These are phyloP conservation scores for Hiodon tergisus DNA, from an alignment of 2,113 vertebrate genomes.

Conservation along the genomic window DNA sequence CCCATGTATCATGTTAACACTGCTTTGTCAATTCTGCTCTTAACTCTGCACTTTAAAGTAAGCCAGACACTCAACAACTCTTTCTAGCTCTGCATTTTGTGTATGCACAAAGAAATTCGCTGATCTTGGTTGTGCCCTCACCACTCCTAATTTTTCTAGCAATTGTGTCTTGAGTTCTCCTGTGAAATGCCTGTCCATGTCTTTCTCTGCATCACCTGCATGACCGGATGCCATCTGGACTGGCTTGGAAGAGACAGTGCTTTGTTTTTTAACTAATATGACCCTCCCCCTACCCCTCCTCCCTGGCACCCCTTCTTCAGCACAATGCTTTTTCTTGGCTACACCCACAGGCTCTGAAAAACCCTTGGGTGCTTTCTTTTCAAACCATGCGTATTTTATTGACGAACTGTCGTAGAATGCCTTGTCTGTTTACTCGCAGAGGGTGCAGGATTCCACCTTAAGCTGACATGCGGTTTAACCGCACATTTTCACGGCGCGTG, in stretches of 20 bases:
- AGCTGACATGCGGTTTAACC: no score
- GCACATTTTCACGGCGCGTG: no score
- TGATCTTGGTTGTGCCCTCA: constrained; percentile 51
- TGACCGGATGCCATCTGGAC: constrained; percentile 94
- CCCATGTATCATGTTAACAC: no score
- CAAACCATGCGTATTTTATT: constrained; percentile 52
- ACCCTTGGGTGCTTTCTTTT: constrained; percentile 70
- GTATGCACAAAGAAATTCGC: constrained; percentile 30
- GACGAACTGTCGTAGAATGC: no score
- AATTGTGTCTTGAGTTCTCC: constrained; percentile 69
- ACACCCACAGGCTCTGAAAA: constrained; percentile 45
- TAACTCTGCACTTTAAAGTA: no score
- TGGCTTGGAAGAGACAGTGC: constrained; percentile 85
- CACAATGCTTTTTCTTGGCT: constrained; percentile 76
- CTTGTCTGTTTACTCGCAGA: no score
- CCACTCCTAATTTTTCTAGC: no score
- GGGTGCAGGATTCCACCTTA: no score
- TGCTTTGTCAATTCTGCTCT: no score
- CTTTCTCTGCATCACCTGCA: constrained; percentile 79
- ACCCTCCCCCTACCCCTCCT: constrained; percentile 14
- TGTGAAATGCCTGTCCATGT: constrained; percentile 95
- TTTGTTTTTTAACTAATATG: constrained; percentile 67
- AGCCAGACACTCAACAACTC: constrained; percentile 41
- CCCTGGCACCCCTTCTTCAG: neutral
- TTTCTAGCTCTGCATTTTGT: constrained; percentile 48